These are phyloP conservation scores for Pygoscelis adeliae DNA, from an alignment of 2,113 vertebrate genomes.

Conservation along the genomic window DNA sequence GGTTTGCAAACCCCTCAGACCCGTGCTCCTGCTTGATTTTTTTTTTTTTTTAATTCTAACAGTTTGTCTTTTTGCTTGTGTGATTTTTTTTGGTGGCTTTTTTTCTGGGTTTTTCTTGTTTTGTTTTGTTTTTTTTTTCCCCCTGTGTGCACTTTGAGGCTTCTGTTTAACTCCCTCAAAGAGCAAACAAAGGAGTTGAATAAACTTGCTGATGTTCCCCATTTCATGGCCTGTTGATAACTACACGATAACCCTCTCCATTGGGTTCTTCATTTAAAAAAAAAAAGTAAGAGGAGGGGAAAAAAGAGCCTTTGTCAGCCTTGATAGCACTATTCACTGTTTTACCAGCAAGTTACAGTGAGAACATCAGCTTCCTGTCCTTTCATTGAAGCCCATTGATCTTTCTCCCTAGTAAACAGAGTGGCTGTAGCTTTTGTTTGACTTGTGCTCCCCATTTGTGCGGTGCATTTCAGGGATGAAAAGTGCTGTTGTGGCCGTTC, in stretches of 20 bases:
- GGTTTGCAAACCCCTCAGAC: not conserved
- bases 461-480: conserved; percentile 39
- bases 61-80: not conserved
- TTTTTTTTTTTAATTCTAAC: not conserved
- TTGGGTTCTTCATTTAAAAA: conserved; percentile 54
- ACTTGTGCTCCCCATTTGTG: conserved; percentile 51
- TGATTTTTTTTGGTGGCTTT: not conserved
- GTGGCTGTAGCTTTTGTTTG: conserved; percentile 68
- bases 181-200: conserved; percentile 41
- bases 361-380: conserved; percentile 72
- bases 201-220: conserved; percentile 53
- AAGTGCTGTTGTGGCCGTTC: conserved; percentile 58
- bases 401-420: conserved; percentile 65
- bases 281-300: not conserved
- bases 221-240: conserved; percentile 63
- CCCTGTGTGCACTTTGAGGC: not conserved
- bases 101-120: not conserved
- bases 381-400: conserved; percentile 75
- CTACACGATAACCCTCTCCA: conserved; percentile 24
- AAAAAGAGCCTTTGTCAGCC: conserved; percentile 58
- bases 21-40: accelerated
- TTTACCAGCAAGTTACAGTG: conserved; percentile 66
- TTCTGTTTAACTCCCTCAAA: conserved; percentile 8
- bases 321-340: conserved; percentile 50
- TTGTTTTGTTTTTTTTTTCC: not conserved